phyloP scores from a whole-genome alignment of 2,113 vertebrate genomes.

The Rana temporaria region DNA sequence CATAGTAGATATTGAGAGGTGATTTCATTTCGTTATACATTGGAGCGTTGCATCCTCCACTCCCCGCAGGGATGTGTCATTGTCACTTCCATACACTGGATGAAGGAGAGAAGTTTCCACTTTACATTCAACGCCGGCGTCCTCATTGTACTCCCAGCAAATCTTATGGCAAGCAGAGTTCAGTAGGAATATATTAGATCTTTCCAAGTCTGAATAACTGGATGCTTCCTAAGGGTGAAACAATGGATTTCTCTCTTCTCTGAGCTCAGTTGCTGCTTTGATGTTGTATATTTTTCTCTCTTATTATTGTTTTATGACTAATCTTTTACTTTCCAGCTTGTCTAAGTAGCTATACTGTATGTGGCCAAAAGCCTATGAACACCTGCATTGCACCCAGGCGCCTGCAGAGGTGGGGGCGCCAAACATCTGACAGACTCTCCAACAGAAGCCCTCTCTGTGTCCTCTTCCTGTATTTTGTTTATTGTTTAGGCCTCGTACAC shows the following conservation, averaged over 20 bases:
- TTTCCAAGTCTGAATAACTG: slow-evolving; percentile 1
- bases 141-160: neutral
- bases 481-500: no score
- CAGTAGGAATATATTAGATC: neutral
- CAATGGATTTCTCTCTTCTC: neutral
- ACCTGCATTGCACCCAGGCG: no score
- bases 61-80: no score
- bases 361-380: no score
- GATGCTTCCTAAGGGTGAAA: neutral
- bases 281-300: neutral
- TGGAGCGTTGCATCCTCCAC: no score
- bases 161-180: neutral
- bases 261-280: neutral
- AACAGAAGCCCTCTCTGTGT: no score
- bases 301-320: neutral
- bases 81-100: no score
- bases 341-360: neutral
- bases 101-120: neutral
- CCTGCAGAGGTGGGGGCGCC: no score
- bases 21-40: no score
- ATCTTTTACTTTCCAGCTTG: neutral
- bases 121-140: neutral
- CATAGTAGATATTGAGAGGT: no score
- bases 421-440: no score
- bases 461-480: no score